Evolutionary conservation across 2,888 invertebrate species (phyloP).

Genomic region (Cerastis leucographa): DNA sequence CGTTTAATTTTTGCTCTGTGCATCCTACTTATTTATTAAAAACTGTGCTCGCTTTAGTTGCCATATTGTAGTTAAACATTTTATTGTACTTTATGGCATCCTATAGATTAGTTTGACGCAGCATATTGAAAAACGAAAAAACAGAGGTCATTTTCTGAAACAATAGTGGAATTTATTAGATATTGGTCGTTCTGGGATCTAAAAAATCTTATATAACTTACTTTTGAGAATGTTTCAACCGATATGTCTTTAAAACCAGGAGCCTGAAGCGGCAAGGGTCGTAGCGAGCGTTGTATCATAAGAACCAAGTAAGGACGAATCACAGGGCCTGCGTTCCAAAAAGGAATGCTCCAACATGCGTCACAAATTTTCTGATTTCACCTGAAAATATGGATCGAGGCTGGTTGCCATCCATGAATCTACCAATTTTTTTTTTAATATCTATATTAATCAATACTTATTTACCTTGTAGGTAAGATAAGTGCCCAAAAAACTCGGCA

Average conservation of each 20-base stretch:
- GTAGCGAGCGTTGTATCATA: constrained; percentile 80
- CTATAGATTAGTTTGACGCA: constrained; percentile 11
- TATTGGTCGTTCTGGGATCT: background rate
- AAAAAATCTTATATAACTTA: constrained; percentile 62
- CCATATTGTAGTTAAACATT: background rate
- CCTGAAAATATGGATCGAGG: constrained; percentile 59
- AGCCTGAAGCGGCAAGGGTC: constrained; percentile 76
- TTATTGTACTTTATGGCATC: background rate
- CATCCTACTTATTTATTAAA: background rate
- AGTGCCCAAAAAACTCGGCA: constrained; percentile 61
- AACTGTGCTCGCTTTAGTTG: background rate
- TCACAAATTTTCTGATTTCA: constrained; percentile 77
- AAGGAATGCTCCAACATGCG: constrained; percentile 79
- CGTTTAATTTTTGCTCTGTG: background rate
- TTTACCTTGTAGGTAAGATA: constrained; percentile 60
- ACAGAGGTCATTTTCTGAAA: constrained; percentile 18
- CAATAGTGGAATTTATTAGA: background rate
- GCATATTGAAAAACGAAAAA: constrained; percentile 11
- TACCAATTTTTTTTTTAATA: background rate
- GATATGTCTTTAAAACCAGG: constrained; percentile 81
- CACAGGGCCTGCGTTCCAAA: constrained; percentile 79
- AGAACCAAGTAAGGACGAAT: constrained; percentile 80
- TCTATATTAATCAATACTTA: no score
- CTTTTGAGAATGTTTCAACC: constrained; percentile 81
- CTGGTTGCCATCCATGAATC: background rate